Percentiles rank a stretch among this genome's conserved stretches.
phyloP scores from a whole-genome alignment of 37 sponge, comb jelly and placozoan species.

The Corticium candelabrum region DNA sequence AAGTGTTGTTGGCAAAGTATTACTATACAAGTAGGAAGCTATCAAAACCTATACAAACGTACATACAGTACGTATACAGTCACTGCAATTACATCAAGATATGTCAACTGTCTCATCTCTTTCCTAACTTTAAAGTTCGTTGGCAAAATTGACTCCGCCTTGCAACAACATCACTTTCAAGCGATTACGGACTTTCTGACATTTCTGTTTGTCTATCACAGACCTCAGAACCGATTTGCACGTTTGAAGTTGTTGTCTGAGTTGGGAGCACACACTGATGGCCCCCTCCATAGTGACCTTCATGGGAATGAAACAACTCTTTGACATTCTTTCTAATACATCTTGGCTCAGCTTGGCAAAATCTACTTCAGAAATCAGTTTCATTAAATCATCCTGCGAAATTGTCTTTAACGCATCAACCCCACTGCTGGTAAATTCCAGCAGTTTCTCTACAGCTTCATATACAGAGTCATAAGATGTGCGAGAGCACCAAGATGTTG shows the following conservation, averaged over 20 bases:
- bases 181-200: neutral
- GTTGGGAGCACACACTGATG: neutral
- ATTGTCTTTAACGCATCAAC: neutral
- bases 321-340: neutral
- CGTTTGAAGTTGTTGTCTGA: neutral
- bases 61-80: no score
- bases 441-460: neutral
- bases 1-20: no score
- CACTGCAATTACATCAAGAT: no score
- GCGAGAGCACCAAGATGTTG: no score
- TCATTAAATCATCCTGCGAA: neutral
- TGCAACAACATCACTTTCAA: neutral
- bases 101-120: no score
- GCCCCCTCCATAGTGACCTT: neutral
- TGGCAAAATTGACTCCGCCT: neutral
- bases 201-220: neutral
- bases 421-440: neutral
- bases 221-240: neutral
- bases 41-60: no score
- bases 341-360: neutral
- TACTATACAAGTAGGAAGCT: no score
- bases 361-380: neutral
- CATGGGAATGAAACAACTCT: neutral
- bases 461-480: neutral
- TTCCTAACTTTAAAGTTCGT: neutral